Conservation (phyloP, 2,888 invertebrate species). For the Adela reaumurella region DNA sequence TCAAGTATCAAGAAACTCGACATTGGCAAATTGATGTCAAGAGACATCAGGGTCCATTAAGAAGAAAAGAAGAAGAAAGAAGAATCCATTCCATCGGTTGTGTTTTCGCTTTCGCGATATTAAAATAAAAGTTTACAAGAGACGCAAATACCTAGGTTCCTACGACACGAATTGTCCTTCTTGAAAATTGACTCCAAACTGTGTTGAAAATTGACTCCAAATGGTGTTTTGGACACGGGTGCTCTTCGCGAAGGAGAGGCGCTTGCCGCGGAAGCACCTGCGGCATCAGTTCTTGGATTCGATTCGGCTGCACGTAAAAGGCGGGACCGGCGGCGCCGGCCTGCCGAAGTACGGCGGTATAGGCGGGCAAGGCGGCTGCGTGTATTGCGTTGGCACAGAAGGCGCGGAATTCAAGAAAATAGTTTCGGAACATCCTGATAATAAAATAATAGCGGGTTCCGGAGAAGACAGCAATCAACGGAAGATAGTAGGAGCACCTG, state of each 20-base stretch:
- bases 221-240: too few relatives aligned
- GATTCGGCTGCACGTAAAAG: constrained; percentile 73
- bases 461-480: constrained; percentile 75
- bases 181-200: too few relatives aligned
- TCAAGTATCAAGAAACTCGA: too few relatives aligned
- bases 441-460: constrained; percentile 60
- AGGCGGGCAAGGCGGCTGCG: constrained; percentile 89
- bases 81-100: too few relatives aligned
- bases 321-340: constrained; percentile 73
- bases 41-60: too few relatives aligned
- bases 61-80: too few relatives aligned
- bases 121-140: too few relatives aligned
- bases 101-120: too few relatives aligned
- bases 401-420: constrained; percentile 53
- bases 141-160: too few relatives aligned
- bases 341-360: constrained; percentile 80
- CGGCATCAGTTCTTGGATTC: constrained; percentile 71
- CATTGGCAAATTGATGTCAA: too few relatives aligned
- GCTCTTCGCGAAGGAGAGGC: constrained; percentile 40
- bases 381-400: constrained; percentile 68
- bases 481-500: constrained; percentile 72
- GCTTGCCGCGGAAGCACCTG: constrained; percentile 50
- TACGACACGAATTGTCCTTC: too few relatives aligned
- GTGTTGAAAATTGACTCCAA: too few relatives aligned
- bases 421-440: constrained; percentile 44